Conservation (phyloP, 2,113 vertebrate genomes). For the Plecturocebus donacophilus region DNA sequence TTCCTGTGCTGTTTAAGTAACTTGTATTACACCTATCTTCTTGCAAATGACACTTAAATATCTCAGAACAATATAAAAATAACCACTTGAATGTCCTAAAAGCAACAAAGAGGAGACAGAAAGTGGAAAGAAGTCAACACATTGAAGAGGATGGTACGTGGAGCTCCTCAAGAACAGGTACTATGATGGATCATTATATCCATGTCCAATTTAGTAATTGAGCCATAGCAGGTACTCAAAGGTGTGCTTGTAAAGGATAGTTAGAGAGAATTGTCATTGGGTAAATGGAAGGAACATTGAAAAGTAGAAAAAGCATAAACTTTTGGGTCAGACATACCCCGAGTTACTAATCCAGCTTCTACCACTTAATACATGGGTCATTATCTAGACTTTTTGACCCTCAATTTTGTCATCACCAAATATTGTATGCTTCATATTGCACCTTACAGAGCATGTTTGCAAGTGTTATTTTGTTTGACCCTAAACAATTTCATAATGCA, state of each 20-base stretch:
- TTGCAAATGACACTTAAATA: neutral
- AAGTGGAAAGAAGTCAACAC: neutral
- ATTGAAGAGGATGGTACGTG: neutral
- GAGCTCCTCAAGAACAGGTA: too few relatives aligned
- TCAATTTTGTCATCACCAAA: neutral
- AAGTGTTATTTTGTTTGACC: neutral
- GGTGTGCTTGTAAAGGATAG: neutral
- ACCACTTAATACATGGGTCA: neutral
- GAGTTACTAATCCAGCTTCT: neutral
- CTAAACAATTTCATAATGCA: neutral
- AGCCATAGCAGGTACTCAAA: neutral
- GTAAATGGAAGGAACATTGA: neutral
- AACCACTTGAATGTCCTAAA: neutral
- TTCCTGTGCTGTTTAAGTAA: too few relatives aligned
- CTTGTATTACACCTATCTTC: neutral
- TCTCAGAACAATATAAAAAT: neutral
- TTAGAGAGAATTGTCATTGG: neutral
- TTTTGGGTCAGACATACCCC: neutral
- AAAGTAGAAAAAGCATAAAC: neutral
- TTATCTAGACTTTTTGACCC: neutral
- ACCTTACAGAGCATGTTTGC: neutral
- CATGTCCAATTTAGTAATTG: neutral
- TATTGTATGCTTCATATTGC: neutral
- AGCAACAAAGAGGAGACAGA: neutral
- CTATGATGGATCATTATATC: neutral